Percentiles rank a stretch among this genome's conserved stretches.
Evolutionary conservation across 2,797 vertebrate genomes (phyloP).

Genomic region (Vireo griseus): DNA sequence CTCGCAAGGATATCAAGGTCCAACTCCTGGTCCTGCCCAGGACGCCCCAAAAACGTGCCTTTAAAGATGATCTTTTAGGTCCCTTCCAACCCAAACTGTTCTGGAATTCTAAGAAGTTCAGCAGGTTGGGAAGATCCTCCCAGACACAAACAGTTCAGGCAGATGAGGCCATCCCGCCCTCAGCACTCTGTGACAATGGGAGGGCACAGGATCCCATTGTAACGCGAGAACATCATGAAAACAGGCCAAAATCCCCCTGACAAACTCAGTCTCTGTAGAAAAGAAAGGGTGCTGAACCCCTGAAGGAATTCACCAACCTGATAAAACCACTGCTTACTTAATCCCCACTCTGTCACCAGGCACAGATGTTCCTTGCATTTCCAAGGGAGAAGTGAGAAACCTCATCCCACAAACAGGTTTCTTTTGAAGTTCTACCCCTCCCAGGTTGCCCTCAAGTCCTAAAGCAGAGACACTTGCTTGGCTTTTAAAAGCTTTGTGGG

Average conservation of each 20-base stretch:
- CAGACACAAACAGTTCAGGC: neutral
- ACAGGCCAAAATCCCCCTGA: neutral
- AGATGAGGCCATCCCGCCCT: neutral
- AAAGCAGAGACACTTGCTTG: neutral
- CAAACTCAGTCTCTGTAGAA: neutral
- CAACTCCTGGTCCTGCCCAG: neutral
- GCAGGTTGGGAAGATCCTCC: neutral
- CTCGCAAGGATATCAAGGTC: neutral
- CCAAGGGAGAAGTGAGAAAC: neutral
- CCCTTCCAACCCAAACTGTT: neutral
- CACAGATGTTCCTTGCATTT: neutral
- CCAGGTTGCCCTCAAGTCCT: neutral
- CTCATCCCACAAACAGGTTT: neutral
- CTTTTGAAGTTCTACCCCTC: neutral
- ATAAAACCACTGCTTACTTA: neutral
- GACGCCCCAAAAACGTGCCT: neutral
- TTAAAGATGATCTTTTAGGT: neutral
- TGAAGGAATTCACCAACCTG: neutral
- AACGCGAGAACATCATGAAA: neutral
- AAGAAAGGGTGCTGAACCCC: neutral
- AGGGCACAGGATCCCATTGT: neutral
- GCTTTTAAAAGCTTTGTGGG: neutral
- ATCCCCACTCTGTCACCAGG: neutral
- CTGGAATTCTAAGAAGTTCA: neutral
- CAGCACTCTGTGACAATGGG: fast-evolving